phyloP scores from a whole-genome alignment of 2,113 vertebrate species.

The Leptosomus discolor region DNA sequence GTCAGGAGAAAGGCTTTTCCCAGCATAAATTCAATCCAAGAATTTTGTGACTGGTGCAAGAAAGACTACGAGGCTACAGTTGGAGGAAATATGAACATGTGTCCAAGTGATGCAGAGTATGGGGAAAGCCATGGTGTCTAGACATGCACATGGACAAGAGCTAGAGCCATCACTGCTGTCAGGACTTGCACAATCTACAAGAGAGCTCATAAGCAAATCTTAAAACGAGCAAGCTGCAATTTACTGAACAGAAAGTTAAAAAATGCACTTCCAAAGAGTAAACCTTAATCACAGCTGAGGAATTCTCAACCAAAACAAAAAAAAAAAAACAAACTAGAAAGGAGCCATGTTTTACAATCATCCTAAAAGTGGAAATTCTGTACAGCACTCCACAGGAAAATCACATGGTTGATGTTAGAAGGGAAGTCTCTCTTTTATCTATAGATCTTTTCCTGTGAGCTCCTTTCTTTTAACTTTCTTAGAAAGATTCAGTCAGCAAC shows the following conservation, averaged over 20 bases:
- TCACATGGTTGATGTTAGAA: not conserved
- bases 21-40: not conserved
- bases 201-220: not conserved
- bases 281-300: not conserved
- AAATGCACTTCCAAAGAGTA: not conserved
- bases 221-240: not conserved
- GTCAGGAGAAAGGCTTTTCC: not conserved
- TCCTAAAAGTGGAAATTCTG: not conserved
- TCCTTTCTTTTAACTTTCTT: not conserved
- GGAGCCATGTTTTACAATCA: fast-evolving
- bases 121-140: not conserved
- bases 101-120: not conserved
- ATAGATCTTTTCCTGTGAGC: not conserved
- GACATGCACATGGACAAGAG: fast-evolving
- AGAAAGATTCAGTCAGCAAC: not conserved
- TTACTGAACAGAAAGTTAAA: not conserved
- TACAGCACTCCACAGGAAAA: not conserved
- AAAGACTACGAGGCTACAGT: not conserved
- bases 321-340: not conserved
- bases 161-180: not conserved
- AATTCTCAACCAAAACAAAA: not conserved
- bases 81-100: not conserved
- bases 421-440: not conserved
- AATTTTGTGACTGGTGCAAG: not conserved
- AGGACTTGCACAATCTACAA: not conserved